phyloP scores from a whole-genome alignment of 2,113 vertebrate species.

The Osmerus eperlanus region DNA sequence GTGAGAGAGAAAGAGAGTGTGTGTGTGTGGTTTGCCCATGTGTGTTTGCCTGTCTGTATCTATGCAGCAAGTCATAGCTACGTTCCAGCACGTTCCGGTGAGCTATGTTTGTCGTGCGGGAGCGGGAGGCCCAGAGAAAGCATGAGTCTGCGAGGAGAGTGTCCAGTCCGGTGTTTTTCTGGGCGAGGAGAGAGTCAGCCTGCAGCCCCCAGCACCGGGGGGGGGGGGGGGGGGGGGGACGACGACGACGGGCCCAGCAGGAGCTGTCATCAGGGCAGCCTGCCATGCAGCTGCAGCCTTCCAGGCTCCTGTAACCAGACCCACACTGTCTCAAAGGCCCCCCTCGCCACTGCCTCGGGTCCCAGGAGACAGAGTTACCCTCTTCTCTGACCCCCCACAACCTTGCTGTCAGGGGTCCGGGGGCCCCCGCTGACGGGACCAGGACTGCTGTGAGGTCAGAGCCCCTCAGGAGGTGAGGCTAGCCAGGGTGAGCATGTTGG shows the following conservation, averaged over 20 bases:
- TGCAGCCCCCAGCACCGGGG: conserved; percentile 14
- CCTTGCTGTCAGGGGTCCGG: conserved; percentile 42
- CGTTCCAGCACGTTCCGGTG: too few relatives aligned
- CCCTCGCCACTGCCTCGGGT: conserved; percentile 41
- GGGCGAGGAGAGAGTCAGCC: background rate
- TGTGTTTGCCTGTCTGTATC: too few relatives aligned
- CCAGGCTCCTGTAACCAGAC: conserved; percentile 57
- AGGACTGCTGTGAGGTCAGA: conserved; percentile 33
- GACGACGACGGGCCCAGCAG: conserved; percentile 55
- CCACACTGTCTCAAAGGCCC: conserved; percentile 57
- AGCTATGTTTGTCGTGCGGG: too few relatives aligned
- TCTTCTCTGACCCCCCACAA: conserved; percentile 39
- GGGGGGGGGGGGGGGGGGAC: conserved; percentile 8
- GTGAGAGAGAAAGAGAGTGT: background rate
- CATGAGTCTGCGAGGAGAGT: conserved; percentile 7
- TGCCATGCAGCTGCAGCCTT: conserved; percentile 51
- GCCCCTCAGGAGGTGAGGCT: conserved; percentile 25
- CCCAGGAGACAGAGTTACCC: conserved; percentile 41
- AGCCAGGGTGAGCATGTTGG: background rate
- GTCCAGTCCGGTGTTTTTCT: background rate
- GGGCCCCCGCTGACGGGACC: conserved; percentile 22
- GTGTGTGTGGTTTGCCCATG: too few relatives aligned
- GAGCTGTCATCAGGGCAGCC: conserved; percentile 40
- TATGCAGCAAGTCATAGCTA: too few relatives aligned
- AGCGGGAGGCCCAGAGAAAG: background rate